Evolutionary conservation across 1,140 invertebrate genomes (phyloP), one percentile per base, ranked within the genome.

Genomic region (Delia radicum): DNA sequence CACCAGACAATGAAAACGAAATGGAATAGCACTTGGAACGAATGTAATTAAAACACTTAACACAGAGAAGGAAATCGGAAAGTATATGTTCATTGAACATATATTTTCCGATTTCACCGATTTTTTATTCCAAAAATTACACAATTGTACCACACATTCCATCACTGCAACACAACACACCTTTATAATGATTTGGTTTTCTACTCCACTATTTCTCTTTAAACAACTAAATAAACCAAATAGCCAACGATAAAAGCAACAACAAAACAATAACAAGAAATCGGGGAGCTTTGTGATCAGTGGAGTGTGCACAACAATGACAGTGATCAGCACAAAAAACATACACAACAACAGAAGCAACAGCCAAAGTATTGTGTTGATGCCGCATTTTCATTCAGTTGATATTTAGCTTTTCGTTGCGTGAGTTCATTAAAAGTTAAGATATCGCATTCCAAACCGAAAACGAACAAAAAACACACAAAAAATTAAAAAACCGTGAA

Each of bases 341-440:
- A 63, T 6, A 3, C 21, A n/a, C 15, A 10, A n/a, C 63, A 6
- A 29, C 26, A 28, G 62, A 12, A 28, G 4, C 1, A 67, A 24
- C 13, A 37, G 65, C 29, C 33, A 69, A 69, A 69, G 15, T 33
- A 37, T 24, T 69, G 65, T 33, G 21, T 69, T 31, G 65, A 33
- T 69, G 65, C 65, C 65, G 65, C 31, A 18, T 69, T 69, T 69
- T 69, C 65, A 69, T 69, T 69, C 65, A 69, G 65, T 69, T 69
- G 29, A 3, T 69, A 29, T 69, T 69, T 69, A 69, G 31, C 65
- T 69, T 69, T 69, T 69, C 65, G 65, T 69, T 69, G 65, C 65
- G 65, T 69, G 65, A 69, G 65, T 69, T 69, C 65, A 29, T 69
- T 28, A 69, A 55, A 55, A 27, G 21, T 63, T 63, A 24, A 12